phyloP scores from a whole-genome alignment of 2,888 invertebrate species.

The Pyralis farinalis region DNA sequence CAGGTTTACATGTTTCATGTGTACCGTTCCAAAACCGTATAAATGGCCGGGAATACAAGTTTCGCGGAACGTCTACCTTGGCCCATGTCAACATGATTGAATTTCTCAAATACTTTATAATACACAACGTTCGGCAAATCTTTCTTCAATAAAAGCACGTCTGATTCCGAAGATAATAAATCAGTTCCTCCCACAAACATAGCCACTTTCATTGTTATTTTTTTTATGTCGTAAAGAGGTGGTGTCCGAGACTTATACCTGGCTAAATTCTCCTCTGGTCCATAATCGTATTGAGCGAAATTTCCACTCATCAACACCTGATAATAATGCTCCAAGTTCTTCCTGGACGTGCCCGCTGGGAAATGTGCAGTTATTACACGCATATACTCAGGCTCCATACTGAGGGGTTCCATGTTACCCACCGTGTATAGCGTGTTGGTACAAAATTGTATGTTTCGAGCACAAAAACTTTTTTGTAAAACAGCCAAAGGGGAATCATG shows the following conservation, averaged over 20 bases:
- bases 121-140: slow-evolving; percentile 31
- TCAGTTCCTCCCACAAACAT: slow-evolving; percentile 38
- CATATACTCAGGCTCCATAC: too few species aligned
- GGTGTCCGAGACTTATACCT: slow-evolving; percentile 30
- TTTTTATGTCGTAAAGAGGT: slow-evolving; percentile 38
- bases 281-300: slow-evolving; percentile 28
- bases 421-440: too few species aligned
- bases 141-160: slow-evolving; percentile 26
- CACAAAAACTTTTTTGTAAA: too few species aligned
- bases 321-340: slow-evolving; percentile 15
- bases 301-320: slow-evolving; percentile 12
- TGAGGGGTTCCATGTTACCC: too few species aligned
- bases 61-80: background rate
- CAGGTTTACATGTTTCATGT: too few species aligned
- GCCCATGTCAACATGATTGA: background rate
- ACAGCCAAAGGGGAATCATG: too few species aligned
- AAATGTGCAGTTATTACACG: slow-evolving; percentile 13
- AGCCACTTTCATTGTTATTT: slow-evolving; percentile 32
- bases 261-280: slow-evolving; percentile 26
- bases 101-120: background rate
- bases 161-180: slow-evolving; percentile 29
- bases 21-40: background rate
- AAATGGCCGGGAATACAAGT: background rate
- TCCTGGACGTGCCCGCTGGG: slow-evolving; percentile 23
- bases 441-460: too few species aligned